A percentile compares a stretch with the other conserved stretches of the same genome.
These are phyloP conservation scores for Patella vulgata DNA, from an alignment of 1,140 invertebrate species.

Conservation along the genomic window DNA sequence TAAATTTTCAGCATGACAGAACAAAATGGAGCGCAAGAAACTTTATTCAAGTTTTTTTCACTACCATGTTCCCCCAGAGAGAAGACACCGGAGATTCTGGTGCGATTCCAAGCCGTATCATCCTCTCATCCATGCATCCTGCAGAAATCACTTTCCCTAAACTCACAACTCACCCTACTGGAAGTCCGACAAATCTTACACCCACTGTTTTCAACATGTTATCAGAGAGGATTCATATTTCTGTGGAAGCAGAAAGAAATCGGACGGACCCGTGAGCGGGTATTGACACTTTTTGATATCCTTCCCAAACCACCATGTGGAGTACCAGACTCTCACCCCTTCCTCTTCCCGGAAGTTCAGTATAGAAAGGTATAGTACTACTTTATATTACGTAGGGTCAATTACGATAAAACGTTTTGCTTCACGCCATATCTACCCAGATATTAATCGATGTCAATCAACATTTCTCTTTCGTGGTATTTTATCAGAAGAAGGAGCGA, in stretches of 20 bases:
- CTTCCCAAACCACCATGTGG: conserved; percentile 27
- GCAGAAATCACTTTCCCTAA: conserved; percentile 8
- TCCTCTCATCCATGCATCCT: conserved; percentile 8
- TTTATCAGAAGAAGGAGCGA: no score
- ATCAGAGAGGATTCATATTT: conserved; percentile 42
- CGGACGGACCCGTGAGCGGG: conserved; percentile 20
- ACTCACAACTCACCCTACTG: no score
- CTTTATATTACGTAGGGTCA: no score
- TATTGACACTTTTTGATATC: conserved; percentile 35
- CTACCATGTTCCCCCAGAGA: conserved; percentile 16
- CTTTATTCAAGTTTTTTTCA: conserved; percentile 27
- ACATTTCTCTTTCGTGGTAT: no score
- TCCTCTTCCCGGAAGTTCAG: conserved; percentile 36
- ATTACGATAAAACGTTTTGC: no score
- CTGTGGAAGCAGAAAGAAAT: conserved; percentile 34
- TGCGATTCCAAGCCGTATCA: conserved; percentile 19
- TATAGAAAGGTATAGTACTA: conserved; percentile 43
- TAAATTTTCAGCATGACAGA: no score
- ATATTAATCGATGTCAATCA: neutral
- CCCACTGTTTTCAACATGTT: conserved; percentile 1
- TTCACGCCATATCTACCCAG: neutral
- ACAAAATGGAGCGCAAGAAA: no score
- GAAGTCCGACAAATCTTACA: neutral
- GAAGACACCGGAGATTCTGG: conserved; percentile 24
- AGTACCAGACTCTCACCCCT: conserved; percentile 10